Conservation (phyloP, 2,113 vertebrate species). For the Oncorhynchus mykiss region DNA sequence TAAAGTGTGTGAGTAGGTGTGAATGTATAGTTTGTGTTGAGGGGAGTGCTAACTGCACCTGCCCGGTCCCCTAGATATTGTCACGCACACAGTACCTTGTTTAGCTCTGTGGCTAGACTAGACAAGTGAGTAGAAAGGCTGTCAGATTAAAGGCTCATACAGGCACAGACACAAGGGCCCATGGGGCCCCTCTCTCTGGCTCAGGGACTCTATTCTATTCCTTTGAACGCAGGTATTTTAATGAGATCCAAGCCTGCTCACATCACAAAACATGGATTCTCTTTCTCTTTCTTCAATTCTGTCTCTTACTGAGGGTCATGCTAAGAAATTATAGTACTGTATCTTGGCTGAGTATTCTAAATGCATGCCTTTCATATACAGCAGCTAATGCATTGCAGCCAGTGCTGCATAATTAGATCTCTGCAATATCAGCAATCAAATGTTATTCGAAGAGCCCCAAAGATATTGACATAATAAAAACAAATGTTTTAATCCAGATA, state of each 20-base stretch:
- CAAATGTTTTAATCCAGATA: too few relatives aligned
- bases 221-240: slow-evolving; percentile 38
- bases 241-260: slow-evolving; percentile 16
- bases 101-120: slow-evolving; percentile 7
- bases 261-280: not conserved
- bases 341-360: not conserved
- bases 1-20: not conserved
- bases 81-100: slow-evolving; percentile 11
- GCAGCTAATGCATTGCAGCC: too few relatives aligned
- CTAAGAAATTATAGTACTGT: too few relatives aligned
- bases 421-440: too few relatives aligned
- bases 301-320: too few relatives aligned
- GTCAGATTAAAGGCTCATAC: not conserved
- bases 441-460: too few relatives aligned
- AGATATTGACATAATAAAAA: too few relatives aligned
- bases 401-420: too few relatives aligned
- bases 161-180: slow-evolving; percentile 20
- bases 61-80: slow-evolving; percentile 14
- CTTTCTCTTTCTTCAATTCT: too few relatives aligned
- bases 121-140: not conserved
- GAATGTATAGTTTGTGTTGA: not conserved
- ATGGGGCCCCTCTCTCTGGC: slow-evolving; percentile 31
- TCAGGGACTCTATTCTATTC: slow-evolving; percentile 34
- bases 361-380: too few relatives aligned
- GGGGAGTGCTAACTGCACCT: slow-evolving; percentile 1